Evolutionary conservation across 2,888 invertebrate genomes (phyloP).

Genomic region (Uloborus plumipes): DNA sequence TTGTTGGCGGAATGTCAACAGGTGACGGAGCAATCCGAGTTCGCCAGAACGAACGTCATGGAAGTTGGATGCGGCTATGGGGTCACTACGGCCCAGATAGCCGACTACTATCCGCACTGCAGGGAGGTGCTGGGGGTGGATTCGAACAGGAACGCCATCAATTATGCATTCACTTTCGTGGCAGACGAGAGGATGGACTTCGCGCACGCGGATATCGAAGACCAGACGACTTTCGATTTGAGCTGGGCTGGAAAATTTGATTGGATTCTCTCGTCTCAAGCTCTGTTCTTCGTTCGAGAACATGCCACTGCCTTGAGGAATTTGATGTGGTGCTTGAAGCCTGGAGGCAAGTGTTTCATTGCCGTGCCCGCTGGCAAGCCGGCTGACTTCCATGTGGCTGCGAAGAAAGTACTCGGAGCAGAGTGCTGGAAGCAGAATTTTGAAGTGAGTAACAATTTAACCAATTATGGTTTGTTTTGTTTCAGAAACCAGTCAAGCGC

Average conservation of each 20-base stretch:
- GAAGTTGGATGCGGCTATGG: slow-evolving; percentile 61
- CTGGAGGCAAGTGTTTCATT: slow-evolving; percentile 56
- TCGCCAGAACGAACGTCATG: slow-evolving; percentile 41
- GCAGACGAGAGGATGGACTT: slow-evolving; percentile 64
- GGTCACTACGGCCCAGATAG: slow-evolving; percentile 54
- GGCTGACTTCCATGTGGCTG: slow-evolving; percentile 57
- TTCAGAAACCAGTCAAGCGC: background rate
- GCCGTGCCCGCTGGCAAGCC: slow-evolving; percentile 61
- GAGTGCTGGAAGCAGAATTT: slow-evolving; percentile 58
- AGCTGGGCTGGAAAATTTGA: slow-evolving; percentile 63
- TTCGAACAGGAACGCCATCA: slow-evolving; percentile 45
- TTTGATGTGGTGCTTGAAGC: slow-evolving; percentile 63
- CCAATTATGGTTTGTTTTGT: background rate
- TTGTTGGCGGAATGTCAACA: slow-evolving; percentile 59
- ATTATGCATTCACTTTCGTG: slow-evolving; percentile 55
- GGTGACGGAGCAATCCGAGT: slow-evolving; percentile 47
- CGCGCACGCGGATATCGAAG: slow-evolving; percentile 54
- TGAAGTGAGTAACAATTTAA: slow-evolving; percentile 36
- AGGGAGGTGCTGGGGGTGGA: slow-evolving; percentile 58
- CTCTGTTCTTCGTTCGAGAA: slow-evolving; percentile 55
- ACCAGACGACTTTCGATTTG: slow-evolving; percentile 51
- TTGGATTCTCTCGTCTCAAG: slow-evolving; percentile 58
- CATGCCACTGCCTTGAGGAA: slow-evolving; percentile 56
- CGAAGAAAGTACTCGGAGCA: slow-evolving; percentile 48
- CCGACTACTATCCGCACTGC: slow-evolving; percentile 47